Evolutionary conservation across 1,140 invertebrate genomes (phyloP), one percentile per base, ranked within the genome.

Genomic region (Reticulitermes speratus): DNA sequence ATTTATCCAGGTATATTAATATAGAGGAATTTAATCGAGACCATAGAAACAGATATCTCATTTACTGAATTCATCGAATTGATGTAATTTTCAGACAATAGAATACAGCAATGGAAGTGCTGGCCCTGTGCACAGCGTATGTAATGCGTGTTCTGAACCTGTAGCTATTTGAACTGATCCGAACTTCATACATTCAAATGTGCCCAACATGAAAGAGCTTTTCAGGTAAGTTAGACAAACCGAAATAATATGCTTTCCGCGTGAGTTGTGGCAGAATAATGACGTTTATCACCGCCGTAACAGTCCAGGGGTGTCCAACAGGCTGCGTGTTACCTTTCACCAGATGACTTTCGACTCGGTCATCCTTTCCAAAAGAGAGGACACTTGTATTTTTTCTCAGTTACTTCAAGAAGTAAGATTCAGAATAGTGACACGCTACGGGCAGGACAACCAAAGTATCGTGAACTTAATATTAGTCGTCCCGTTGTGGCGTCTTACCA

Each of bases 221-320:
- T 75, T 75, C 65, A 75, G 65, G 65, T 75, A 75, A 75, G 65
- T 75, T 75, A 75, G 65, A 75, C 65, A n/a, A 75, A 75, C 65
- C 65, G 65, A 30, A 75, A 75, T 75, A 75, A 75, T 30, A 75
- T 75, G 65, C 8, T 75, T 75, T 75, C 65, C 65, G 65, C 65
- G 65, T 75, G 65, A 75, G 25, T 75, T 75, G n/a, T 30, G 25
- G 65, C 16, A 75, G 25, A 75, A 75, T 75, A 75, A 75, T 75
- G 65, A 25, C 65, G 65, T 16, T 75, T 75, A 75, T 75, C 65
- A 30, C 65, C 1, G 7, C 65, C n/a, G 8, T 75, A 75, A 75
- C n/a, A 69, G 65, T 75, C n/a, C 65, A 75, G 65, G 65, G 65
- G n/a, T 75, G 65, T 75, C 25, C n/a, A 30, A 30, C n/a, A 8